Evolutionary conservation across 2,888 invertebrate species (phyloP), one percentile per base, ranked within the genome.

Genomic region (Hipparchia semele): DNA sequence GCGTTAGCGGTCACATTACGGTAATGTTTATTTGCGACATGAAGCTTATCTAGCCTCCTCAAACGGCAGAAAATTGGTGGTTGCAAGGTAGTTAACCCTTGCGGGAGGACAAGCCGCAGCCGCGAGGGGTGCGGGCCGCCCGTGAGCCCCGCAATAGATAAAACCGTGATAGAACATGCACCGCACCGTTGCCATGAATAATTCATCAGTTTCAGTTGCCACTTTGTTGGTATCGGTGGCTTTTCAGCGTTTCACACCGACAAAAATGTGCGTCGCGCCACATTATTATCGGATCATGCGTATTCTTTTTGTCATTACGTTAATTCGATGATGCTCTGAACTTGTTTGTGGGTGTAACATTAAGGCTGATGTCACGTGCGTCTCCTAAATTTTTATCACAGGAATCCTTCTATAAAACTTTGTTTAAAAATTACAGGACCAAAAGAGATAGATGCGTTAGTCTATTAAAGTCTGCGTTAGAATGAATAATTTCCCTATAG

Each of bases 141-240:
- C 84, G 87, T 85, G 84, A 88, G 87, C 87, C 90, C 89, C 94
- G 87, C 94, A 92, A 94, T 94, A 94, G 94, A 94, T 94, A 94
- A 93, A 94, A 94, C 94, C 94, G 94, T 92, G 94, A 94, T 94
- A 94, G 94, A 94, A 94, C 94, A 94, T 94, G 94, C 94, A 92
- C 94, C 92, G 91, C 90, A 87, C 90, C 92, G 90, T 88, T 87
- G 88, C 81, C 86, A 92, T 94, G 94, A 94, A 94, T 94, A 90
- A 94, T 94, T 94, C 94, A 94, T 94, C 89, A 93, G 94, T 90
- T 92, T 92, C 94, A 90, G 92, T 94, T 93, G 92, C 93, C 92
- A 94, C 94, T 93, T 92, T 91, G 94, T 92, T 90, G 89, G 89
- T 92, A 94, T 94, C 93, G 91, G 90, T 90, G 91, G 91, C 91